Evolutionary conservation across 2,797 vertebrate genomes (phyloP).

Genomic region (Podargus strigoides): DNA sequence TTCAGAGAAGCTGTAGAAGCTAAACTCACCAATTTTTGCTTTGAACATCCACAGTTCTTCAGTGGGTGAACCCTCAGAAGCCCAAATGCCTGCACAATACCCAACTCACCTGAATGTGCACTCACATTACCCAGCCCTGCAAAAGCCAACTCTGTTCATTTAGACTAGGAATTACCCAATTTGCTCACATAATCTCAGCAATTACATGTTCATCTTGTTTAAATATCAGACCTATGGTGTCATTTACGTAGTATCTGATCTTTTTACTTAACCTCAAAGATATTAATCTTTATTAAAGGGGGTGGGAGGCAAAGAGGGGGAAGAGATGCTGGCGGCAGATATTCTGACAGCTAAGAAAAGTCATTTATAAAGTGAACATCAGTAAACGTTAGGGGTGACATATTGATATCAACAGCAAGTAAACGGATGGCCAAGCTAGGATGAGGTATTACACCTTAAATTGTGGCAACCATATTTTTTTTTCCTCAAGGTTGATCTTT

Average conservation of each 20-base stretch:
- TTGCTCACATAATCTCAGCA: slow-evolving; percentile 37
- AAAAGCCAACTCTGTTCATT: slow-evolving; percentile 41
- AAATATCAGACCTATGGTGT: slow-evolving; percentile 28
- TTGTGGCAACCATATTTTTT: neutral
- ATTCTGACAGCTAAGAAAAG: slow-evolving; percentile 38
- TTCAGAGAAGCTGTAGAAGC: neutral
- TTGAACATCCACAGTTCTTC: neutral
- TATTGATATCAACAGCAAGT: neutral
- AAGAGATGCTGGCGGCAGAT: slow-evolving; percentile 23
- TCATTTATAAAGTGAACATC: slow-evolving; percentile 54
- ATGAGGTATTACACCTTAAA: slow-evolving; percentile 15
- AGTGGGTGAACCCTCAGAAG: neutral
- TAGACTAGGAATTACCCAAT: slow-evolving; percentile 37
- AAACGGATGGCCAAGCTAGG: neutral
- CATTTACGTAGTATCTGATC: slow-evolving; percentile 32
- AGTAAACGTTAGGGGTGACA: slow-evolving; percentile 45
- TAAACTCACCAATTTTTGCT: neutral
- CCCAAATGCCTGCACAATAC: neutral
- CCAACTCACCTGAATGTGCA: neutral
- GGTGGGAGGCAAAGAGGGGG: slow-evolving; percentile 17
- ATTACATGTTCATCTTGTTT: slow-evolving; percentile 32
- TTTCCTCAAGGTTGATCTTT: slow-evolving; percentile 21
- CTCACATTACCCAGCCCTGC: neutral
- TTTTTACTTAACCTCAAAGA: slow-evolving; percentile 46
- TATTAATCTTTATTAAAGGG: slow-evolving; percentile 64